Evolutionary conservation across 1,140 invertebrate species (phyloP), one percentile per base, ranked within the genome.

Genomic region (Lepidurus packardi): DNA sequence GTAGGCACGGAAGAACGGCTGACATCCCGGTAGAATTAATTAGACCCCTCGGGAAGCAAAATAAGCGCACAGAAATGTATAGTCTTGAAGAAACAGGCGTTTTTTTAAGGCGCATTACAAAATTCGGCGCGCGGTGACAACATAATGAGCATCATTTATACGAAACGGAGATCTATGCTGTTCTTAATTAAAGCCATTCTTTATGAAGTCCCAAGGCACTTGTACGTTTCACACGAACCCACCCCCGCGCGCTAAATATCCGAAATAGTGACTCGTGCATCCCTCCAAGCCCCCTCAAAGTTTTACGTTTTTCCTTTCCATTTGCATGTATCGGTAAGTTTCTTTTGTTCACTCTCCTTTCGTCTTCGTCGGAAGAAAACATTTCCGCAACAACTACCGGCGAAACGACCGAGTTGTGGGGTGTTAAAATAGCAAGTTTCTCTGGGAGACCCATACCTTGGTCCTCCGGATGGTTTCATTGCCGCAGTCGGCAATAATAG

Each of bases 161-260:
- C 53, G 13, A 16, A 65, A 21, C 16, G 4, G 13, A 65, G 53
- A 65, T 65, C 16, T 65, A n/a, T 65, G 53, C 53, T 65, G 53
- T 65, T 65, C 53, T 65, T 65, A 65, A 65, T 65, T 65, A 65
- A 65, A 65, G n/a, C 13, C 53, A 65, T 65, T 65, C 53, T 65
- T 65, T 65, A 65, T 65, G 16, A 21, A 65, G 53, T 65, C 53
- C 53, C 53, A 7, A 65, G 53, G 53, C 53, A 21, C 53, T 65
- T 65, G 53, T 65, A 65, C 21, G 53, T 65, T 21, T 65, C 53
- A 34, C 53, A 65, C n/a, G 21, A n/a, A 65, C 53, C 16, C 53
- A 2, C 34, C 34, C 34, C 2, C 34, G 3, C 34, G 34, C 3
- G 34, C 34, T 34, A 34, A 34, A 65, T 16, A 11, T 13, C 13